These are phyloP conservation scores for Phoxinus phoxinus DNA, from an alignment of 2,113 vertebrate species.

Conservation along the genomic window DNA sequence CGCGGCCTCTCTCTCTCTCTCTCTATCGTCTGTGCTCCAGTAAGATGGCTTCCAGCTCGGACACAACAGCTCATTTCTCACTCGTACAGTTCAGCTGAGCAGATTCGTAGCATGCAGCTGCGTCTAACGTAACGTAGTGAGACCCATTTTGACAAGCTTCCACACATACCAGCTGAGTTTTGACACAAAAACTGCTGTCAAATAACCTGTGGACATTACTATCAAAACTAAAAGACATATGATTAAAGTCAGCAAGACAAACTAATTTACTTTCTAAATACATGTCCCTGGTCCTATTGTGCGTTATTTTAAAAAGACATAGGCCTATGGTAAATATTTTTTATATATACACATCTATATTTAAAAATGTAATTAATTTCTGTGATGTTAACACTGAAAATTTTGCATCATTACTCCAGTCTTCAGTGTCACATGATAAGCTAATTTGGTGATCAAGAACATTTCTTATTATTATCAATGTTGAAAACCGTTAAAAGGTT, in stretches of 20 bases:
- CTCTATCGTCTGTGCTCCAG: slow-evolving; percentile 2
- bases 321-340: too few species aligned
- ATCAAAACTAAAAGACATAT: neutral
- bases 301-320: neutral
- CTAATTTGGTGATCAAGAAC: neutral
- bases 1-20: neutral
- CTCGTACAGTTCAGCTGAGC: slow-evolving; percentile 23
- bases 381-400: neutral
- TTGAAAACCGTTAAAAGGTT: neutral
- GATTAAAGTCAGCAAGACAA: neutral
- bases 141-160: neutral
- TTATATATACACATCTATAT: neutral
- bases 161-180: neutral
- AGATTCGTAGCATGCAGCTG: neutral
- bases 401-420: neutral
- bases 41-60: slow-evolving; percentile 39
- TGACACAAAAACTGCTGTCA: neutral
- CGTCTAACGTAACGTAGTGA: neutral
- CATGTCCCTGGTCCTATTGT: neutral
- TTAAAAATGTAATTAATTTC: neutral
- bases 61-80: slow-evolving; percentile 34
- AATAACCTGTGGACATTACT: neutral
- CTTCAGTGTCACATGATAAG: neutral
- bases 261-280: neutral
- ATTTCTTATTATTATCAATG: neutral